phyloP scores from a whole-genome alignment of 2,797 vertebrate genomes.

The Cercopithecus hamlyni region DNA sequence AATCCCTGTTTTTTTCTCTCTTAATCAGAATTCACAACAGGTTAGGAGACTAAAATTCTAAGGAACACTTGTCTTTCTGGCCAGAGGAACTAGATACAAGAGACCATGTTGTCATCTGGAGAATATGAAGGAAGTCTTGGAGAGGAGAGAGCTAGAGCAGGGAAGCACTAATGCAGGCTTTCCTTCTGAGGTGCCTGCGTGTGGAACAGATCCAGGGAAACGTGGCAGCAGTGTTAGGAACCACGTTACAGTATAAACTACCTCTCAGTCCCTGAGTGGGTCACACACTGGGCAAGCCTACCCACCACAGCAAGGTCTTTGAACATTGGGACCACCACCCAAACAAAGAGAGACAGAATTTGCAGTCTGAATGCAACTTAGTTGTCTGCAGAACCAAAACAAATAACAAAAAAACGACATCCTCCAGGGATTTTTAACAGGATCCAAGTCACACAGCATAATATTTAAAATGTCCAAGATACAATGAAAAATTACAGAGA shows the following conservation, averaged over 20 bases:
- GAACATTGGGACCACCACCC: not conserved
- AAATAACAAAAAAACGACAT: not conserved
- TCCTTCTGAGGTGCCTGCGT: not conserved
- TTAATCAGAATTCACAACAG: not conserved
- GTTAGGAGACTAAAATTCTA: not conserved
- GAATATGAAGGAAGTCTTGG: not conserved
- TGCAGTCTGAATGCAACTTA: not conserved
- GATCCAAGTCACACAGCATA: not conserved
- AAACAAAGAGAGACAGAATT: not conserved
- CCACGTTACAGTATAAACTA: not conserved
- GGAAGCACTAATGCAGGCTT: not conserved
- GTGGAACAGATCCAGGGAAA: not conserved
- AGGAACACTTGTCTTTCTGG: not conserved
- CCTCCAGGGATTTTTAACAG: not conserved
- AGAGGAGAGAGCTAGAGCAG: not conserved
- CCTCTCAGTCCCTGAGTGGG: not conserved
- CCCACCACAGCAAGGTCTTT: not conserved
- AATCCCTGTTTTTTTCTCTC: not conserved
- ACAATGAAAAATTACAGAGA: not conserved
- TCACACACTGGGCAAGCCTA: not conserved
- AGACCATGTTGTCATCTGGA: not conserved
- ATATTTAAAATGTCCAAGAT: not conserved
- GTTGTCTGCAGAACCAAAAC: not conserved
- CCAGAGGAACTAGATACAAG: not conserved
- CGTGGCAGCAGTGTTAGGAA: not conserved